Conservation (phyloP, 92 coral and sea anemone genomes). For the Zoanthus sansibaricus region DNA sequence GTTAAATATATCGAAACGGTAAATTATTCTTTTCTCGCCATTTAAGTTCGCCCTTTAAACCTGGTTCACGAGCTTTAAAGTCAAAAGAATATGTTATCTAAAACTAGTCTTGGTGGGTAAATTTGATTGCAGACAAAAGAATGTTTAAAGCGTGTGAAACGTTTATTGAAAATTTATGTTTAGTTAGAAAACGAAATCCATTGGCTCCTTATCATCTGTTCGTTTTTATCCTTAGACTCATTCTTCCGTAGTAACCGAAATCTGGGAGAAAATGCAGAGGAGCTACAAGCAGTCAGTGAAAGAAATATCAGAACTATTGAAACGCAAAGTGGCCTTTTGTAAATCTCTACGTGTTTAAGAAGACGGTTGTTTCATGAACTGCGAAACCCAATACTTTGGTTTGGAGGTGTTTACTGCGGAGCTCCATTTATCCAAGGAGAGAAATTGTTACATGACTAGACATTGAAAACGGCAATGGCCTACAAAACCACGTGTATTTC, state of each 20-base stretch:
- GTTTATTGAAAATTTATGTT: no score
- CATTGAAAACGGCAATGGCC: neutral
- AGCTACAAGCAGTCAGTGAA: constrained; percentile 92
- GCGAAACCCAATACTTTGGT: neutral
- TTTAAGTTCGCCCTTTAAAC: no score
- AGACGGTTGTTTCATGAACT: neutral
- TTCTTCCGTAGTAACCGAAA: constrained; percentile 86
- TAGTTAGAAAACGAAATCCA: no score
- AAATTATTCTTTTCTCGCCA: no score
- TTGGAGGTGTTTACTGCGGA: neutral
- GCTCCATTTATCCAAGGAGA: neutral
- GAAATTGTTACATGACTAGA: neutral
- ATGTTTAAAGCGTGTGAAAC: no score
- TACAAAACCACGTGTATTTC: neutral
- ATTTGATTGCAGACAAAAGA: no score
- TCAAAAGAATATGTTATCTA: no score
- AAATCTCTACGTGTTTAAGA: constrained; percentile 76
- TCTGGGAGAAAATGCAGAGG: constrained; percentile 93
- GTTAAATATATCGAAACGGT: no score
- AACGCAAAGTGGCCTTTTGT: constrained; percentile 77
- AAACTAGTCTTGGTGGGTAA: no score
- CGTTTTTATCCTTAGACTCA: constrained; percentile 68
- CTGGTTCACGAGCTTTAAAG: no score
- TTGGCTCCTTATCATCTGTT: neutral
- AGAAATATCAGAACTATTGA: constrained; percentile 83